Conservation (phyloP, 1,140 invertebrate species). For the Eupristina koningsbergeri region DNA sequence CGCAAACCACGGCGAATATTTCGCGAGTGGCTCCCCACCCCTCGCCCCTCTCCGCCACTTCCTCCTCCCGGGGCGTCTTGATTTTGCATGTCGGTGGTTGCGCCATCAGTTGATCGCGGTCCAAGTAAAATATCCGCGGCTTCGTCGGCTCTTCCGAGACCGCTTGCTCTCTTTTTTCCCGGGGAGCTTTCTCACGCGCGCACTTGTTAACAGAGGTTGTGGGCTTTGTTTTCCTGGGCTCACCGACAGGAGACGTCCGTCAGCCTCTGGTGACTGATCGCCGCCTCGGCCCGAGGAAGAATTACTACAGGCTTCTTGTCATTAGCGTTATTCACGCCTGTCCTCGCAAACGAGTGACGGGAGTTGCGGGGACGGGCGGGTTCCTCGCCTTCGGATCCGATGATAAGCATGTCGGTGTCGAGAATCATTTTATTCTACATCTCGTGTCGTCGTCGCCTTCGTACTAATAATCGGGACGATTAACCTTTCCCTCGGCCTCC, state of each 20-base stretch:
- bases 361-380: background rate
- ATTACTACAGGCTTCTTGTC: conserved; percentile 52
- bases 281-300: conserved; percentile 34
- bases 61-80: background rate
- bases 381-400: background rate
- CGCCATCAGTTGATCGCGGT: conserved; percentile 30
- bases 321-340: conserved; percentile 55
- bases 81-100: conserved; percentile 24
- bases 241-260: conserved; percentile 13
- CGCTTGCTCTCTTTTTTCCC: background rate
- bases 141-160: background rate
- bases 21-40: conserved; percentile 7
- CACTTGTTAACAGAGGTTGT: conserved; percentile 36
- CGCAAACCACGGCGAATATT: background rate
- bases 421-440: background rate
- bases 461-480: too few species aligned
- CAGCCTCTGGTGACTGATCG: conserved; percentile 58
- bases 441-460: too few species aligned
- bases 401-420: background rate
- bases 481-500: too few species aligned
- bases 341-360: background rate
- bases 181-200: background rate
- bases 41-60: background rate
- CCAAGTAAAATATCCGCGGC: conserved; percentile 45
- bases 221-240: conserved; percentile 49